Base-by-base conservation (phyloP, 2,113 vertebrate species). In the rat (Rattus norvegicus) region DNA sequence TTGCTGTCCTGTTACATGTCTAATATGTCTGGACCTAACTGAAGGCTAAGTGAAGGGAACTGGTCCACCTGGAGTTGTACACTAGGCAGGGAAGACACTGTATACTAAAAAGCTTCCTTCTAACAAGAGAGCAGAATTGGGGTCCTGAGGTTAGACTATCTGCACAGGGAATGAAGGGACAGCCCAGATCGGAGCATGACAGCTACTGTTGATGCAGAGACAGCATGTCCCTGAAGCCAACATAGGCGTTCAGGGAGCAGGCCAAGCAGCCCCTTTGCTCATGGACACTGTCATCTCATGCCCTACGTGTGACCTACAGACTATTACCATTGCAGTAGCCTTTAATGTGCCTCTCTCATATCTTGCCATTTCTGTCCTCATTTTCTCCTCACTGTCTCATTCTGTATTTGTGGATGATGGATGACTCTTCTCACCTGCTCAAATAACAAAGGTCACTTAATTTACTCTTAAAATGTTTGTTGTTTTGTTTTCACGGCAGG, bases 401-500 rank as follows among this genome's bases (percentile, higher is more conserved):
- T 93, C 92, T 59, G 33, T 39, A 80, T 76, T 56, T 33, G 52
- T 16, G 47, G 90, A 54, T 22, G 70, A 63, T 7, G 49, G 20
- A 24, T 16, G 17, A 19, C 33, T 39, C 33, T 67, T 73, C n/a
- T 30, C 5, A 81, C 49, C 14, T 75, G 54, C 28, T 77, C 49
- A 61, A 86, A 90, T 90, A 69, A 88, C 72, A 92, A 79, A 87
- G 7, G 14, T 8, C n/a, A 86, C 49, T 75, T 84, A 49, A 75
- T n/a, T 65, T 73, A 94, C 70, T 76, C 90, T 91, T 90, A 9
- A 92, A 43, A 22, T 28, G 30, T 67, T 86, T 77, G 84, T 67
- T 86, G 61, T 67, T 92, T 54, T 80, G 52, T 88, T 95, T 88
- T 85, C 17, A 95, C 36, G 54, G 83, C 72, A 70, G 70, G 81